Evolutionary conservation across 1,140 invertebrate genomes (phyloP).

Genomic region (Choristoneura fumiferana): DNA sequence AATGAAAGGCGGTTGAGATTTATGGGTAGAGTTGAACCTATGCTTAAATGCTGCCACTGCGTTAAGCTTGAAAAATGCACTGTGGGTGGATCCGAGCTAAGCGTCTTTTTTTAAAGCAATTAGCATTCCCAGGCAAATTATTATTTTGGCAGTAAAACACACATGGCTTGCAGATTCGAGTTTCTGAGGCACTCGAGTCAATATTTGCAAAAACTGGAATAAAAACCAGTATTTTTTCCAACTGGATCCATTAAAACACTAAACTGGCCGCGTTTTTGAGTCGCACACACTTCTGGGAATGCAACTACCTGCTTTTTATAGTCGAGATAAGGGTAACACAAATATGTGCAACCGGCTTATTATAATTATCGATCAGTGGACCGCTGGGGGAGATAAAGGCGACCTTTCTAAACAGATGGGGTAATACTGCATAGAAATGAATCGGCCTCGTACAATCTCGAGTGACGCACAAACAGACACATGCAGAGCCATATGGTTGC

Average conservation of each 20-base stretch:
- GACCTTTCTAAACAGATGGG: constrained; percentile 47
- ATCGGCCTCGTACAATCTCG: constrained; percentile 28
- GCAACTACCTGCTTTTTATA: constrained; percentile 68
- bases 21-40: constrained; percentile 1
- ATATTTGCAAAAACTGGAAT: constrained; percentile 51
- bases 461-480: constrained; percentile 33
- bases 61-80: constrained; percentile 9
- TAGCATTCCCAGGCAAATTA: constrained; percentile 7
- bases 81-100: background rate
- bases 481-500: constrained; percentile 32
- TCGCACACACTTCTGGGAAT: constrained; percentile 53
- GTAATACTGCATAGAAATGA: constrained; percentile 47
- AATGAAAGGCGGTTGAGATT: constrained; percentile 22
- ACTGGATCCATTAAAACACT: constrained; percentile 51
- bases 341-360: constrained; percentile 56
- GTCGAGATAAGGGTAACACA: constrained; percentile 49
- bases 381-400: constrained; percentile 30
- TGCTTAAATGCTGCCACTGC: background rate
- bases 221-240: constrained; percentile 37
- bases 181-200: constrained; percentile 32
- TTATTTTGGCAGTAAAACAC: constrained; percentile 1
- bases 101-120: background rate
- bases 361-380: constrained; percentile 51
- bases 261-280: constrained; percentile 40
- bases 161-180: constrained; percentile 9